These are phyloP conservation scores for Anguilla japonica DNA, from an alignment of 2,113 vertebrate genomes.

Conservation along the genomic window DNA sequence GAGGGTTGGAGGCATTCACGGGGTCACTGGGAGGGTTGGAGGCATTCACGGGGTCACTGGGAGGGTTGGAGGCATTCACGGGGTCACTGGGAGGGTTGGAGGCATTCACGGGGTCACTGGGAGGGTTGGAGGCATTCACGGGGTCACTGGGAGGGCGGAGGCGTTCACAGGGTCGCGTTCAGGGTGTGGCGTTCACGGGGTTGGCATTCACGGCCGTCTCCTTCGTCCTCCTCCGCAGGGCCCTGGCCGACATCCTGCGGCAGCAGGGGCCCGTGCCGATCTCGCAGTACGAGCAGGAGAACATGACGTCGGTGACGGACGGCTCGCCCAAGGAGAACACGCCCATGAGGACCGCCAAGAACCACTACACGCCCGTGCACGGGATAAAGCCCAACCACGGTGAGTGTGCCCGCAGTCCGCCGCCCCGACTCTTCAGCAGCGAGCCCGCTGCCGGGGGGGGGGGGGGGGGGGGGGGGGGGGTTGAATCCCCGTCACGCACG, in stretches of 20 bases:
- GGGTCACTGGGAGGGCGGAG: too few relatives aligned
- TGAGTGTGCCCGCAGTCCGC: slow-evolving; percentile 47
- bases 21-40: too few relatives aligned
- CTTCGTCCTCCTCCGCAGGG: slow-evolving; percentile 71
- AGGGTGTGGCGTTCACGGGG: neutral
- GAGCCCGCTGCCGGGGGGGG: too few relatives aligned
- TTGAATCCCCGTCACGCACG: neutral
- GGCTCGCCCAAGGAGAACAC: slow-evolving; percentile 94
- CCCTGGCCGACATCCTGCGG: slow-evolving; percentile 93
- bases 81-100: too few relatives aligned
- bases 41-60: too few relatives aligned
- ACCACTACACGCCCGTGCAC: slow-evolving; percentile 93
- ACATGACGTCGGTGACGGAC: slow-evolving; percentile 79
- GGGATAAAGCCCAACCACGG: slow-evolving; percentile 83
- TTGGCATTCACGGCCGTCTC: neutral
- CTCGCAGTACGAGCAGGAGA: slow-evolving; percentile 92
- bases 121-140: too few relatives aligned
- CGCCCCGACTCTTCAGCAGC: neutral
- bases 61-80: too few relatives aligned
- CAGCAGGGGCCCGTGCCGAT: slow-evolving; percentile 91
- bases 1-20: too few relatives aligned
- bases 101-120: too few relatives aligned
- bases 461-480: too few relatives aligned
- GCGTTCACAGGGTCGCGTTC: too few relatives aligned
- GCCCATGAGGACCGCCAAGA: slow-evolving; percentile 87